These are phyloP conservation scores for Pachycephala philippinensis DNA, from an alignment of 2,113 vertebrate species.

Conservation along the genomic window DNA sequence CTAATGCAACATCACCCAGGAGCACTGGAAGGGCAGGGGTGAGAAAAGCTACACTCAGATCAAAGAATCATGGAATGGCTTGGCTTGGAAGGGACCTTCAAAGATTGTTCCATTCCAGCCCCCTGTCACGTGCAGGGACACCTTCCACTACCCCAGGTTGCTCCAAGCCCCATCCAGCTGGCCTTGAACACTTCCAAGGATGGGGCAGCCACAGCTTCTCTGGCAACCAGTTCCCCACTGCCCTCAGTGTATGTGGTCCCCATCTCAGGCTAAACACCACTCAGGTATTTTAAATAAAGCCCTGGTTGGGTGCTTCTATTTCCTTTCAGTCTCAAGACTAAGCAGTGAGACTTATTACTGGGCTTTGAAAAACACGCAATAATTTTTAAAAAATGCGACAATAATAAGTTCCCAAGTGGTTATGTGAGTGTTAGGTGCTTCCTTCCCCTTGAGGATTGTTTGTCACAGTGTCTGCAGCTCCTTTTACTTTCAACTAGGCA, in stretches of 20 bases:
- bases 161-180: background rate
- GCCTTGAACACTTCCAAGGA: background rate
- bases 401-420: background rate
- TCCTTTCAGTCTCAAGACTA: background rate
- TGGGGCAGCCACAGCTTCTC: background rate
- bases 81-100: background rate
- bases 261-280: background rate
- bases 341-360: background rate
- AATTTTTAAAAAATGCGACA: background rate
- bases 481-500: background rate
- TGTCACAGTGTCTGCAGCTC: background rate
- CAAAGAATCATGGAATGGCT: background rate
- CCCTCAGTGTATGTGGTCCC: background rate
- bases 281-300: background rate
- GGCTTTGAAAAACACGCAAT: background rate
- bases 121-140: background rate
- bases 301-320: background rate
- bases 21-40: background rate
- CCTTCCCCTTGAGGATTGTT: background rate
- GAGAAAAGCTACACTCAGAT: background rate
- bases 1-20: accelerated
- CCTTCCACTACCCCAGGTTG: background rate
- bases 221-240: background rate
- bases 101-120: background rate
- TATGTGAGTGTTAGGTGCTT: background rate